A percentile compares a stretch with the other conserved stretches of the same genome.
phyloP scores from a whole-genome alignment of 1,140 invertebrate species.

The Maniola jurtina region DNA sequence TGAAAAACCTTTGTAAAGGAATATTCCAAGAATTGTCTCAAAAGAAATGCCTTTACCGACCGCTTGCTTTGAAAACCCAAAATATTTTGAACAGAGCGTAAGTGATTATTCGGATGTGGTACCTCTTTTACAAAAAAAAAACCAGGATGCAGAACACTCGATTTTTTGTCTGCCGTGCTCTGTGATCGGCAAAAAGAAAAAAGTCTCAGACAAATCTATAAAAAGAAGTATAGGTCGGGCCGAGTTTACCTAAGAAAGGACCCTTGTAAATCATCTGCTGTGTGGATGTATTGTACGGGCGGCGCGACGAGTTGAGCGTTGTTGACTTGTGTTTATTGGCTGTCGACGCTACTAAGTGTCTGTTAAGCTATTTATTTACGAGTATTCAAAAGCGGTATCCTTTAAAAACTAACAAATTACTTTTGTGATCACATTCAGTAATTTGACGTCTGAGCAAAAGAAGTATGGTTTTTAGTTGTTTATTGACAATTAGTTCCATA shows the following conservation, averaged over 20 bases:
- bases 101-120: constrained; percentile 78
- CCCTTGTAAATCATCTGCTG: constrained; percentile 77
- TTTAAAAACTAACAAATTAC: constrained; percentile 12
- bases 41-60: constrained; percentile 55
- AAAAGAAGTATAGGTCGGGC: constrained; percentile 71
- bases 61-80: constrained; percentile 66
- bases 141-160: constrained; percentile 70
- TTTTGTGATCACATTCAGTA: background rate
- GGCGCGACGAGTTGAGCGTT: constrained; percentile 58
- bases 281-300: constrained; percentile 72
- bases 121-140: constrained; percentile 71
- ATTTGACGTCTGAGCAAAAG: background rate
- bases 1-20: constrained; percentile 32
- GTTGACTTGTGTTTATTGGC: constrained; percentile 74
- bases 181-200: constrained; percentile 70
- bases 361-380: constrained; percentile 61
- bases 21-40: constrained; percentile 60
- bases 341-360: constrained; percentile 68
- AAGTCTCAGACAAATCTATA: constrained; percentile 68
- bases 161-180: constrained; percentile 69
- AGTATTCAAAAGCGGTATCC: constrained; percentile 42
- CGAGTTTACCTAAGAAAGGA: constrained; percentile 76
- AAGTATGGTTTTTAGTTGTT: background rate
- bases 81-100: constrained; percentile 75
- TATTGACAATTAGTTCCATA: background rate